phyloP scores from a whole-genome alignment of 2,888 invertebrate species.

The Meteorus colon region DNA sequence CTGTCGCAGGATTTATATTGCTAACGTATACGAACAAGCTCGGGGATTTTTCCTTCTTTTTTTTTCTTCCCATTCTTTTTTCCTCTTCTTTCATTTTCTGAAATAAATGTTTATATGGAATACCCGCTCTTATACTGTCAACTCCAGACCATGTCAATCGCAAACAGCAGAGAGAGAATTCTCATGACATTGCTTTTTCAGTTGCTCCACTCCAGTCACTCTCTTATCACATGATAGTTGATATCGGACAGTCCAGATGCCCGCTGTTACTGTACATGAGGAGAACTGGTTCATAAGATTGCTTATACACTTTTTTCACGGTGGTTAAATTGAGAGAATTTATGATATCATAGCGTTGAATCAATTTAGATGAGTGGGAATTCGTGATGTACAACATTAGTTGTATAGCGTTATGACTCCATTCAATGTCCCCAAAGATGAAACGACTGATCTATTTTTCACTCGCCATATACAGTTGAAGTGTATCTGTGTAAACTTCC shows the following conservation, averaged over 20 bases:
- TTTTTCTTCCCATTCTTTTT: conserved; percentile 2
- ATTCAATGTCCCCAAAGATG: not conserved
- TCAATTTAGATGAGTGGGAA: conserved; percentile 10
- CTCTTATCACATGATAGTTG: conserved; percentile 28
- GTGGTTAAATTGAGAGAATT: conserved; percentile 6
- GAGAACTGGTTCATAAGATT: conserved; percentile 4
- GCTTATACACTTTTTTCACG: not conserved
- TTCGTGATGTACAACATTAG: not conserved
- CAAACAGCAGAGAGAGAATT: conserved; percentile 8
- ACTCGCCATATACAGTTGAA: not conserved
- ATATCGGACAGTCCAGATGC: conserved; percentile 27
- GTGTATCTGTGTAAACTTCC: not conserved
- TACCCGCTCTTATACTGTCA: conserved; percentile 29
- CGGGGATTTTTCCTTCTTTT: not conserved
- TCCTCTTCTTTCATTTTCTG: not conserved
- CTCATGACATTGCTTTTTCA: conserved; percentile 31
- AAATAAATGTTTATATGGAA: conserved; percentile 15
- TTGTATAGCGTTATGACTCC: not conserved
- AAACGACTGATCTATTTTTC: not conserved
- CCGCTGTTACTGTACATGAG: conserved; percentile 11
- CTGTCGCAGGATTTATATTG: conserved; percentile 25
- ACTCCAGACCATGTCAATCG: conserved; percentile 20
- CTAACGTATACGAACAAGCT: conserved; percentile 18
- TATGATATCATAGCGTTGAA: not conserved
- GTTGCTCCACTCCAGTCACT: conserved; percentile 23